Base-by-base conservation (phyloP, 2,797 vertebrate species). In the Hyperoplus lanceolatus region DNA sequence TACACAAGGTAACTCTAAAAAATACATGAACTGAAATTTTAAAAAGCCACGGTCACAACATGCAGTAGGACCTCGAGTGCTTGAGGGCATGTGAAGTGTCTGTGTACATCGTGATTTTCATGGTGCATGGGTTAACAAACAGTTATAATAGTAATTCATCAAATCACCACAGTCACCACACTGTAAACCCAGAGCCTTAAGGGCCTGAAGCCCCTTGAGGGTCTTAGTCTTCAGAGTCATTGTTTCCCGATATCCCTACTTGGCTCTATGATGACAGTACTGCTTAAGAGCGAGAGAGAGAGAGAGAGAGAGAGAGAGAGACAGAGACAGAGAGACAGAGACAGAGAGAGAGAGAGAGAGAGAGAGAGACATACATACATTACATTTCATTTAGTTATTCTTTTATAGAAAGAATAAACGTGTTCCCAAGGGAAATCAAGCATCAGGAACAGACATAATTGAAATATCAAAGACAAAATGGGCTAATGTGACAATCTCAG, bases 401-500 rank as follows among this genome's bases (percentile, higher is more conserved):
- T 8, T 41, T 73, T 36, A 18, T 50, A 73, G 21, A 21, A 2
- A 43, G 5, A 36, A 43, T 42, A 43, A 59, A 38, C 18, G 1
- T 9, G 6, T 56, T 58, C 4, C 10, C 15, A 6, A 57, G 56
- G 5, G 38, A 43, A 48, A 58, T 55, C 13, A 55, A 60, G 11
- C 36, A 45, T 13, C 13, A 42, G 16, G 16, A 13, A 14, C 2
- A 50, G 10, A 56, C 18, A 63, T 29, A 7, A 65, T 72, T 55
- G 38, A 68, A 54, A 65, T 13, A 38, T 73, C 36, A 13, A 45
- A 72, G 12, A 57, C n/a, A 60, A 65, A 39, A 45, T 36, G 1
- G 5, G 14, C 16, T 62, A 49, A 41, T 41, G 38, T 68, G 61
- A 73, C 45, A 14, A 8, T 18, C 39, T 1, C 16, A 75, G 29